Base-by-base conservation (phyloP, 1,140 invertebrate genomes). In the Lasioglossum baleicum region DNA sequence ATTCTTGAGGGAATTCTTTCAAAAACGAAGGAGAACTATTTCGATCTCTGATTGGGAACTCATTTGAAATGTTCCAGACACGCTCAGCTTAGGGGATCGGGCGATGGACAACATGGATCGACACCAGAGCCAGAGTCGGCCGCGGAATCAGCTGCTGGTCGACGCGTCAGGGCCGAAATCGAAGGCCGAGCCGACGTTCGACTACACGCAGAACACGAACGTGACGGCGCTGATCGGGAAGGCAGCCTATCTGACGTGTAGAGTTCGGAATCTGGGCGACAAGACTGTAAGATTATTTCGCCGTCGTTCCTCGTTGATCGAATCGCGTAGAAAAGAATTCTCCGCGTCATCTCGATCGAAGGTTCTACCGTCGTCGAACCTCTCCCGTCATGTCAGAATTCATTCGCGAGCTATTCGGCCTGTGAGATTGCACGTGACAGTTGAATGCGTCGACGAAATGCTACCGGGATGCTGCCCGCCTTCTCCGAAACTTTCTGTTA, bases 161-260 rank as follows among this genome's bases (percentile, higher is more conserved):
- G 88, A 90, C 44, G 78, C 90, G 11, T 82, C 87, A 10, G 85
- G 86, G 56, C 78, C 83, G 58, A 92, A 93, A 75, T 78, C 88
- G 66, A 93, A 91, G 78, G 88, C 85, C 8, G 96, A 96, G 20
- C 96, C 96, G 0, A 95, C 96, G 85, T 97, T 97, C 89, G 96
- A 97, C 88, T 93, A 94, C 56, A 93, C 94, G 8, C 96, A 95
- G 75, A 96, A 95, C 7, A 96, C 95, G 85, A 97, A 97, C 90
- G 95, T 97, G 35, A 97, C 96, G 40, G 96, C 96, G 0, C 93
- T 97, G 2, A 95, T 96, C 0, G 96, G 96, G 6, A 97, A 97
- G 91, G 95, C 96, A 20, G 96, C 96, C 56, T 96, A 96, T 90
- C 94, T 97, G 44, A 96, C 96, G 83, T 97, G 97, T 91, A 94